Evolutionary conservation across 35 echinoderm and acorn worm species (phyloP), one percentile per base, ranked within the genome.

Genomic region (Eucidaris tribuloides): DNA sequence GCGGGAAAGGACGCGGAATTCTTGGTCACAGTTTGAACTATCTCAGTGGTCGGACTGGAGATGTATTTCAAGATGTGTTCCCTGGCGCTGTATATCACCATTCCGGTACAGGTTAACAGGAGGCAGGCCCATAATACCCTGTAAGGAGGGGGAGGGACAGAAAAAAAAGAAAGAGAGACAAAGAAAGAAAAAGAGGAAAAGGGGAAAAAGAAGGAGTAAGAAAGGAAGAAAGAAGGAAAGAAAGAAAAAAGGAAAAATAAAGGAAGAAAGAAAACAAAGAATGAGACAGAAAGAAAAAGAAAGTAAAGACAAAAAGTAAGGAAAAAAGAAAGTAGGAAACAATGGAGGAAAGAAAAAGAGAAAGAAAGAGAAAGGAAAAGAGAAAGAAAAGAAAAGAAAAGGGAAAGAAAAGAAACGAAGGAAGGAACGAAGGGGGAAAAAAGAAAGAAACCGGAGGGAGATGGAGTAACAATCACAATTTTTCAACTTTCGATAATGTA

Each of bases 51-150:
- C 35, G 32, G 18, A 14, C 79, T 20, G 29, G 79, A 7, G 3
- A 0, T 13, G 79, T 59, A 81, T 1, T 39, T 41, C 3, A 19
- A 33, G 22, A 81, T 37, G 55, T 41, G 50, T 29, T 36, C 28
- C 18, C 4, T 40, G 19, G 37, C 39, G 1, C 32, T 56, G 1
- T 61, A 39, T 18, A 61, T 20, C 18, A 81, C 28, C 23, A 62
- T 7, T 36, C 48, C 56, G 34, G 36, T 33, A 30, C 46, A 56
- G 14, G 55, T 34, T 18, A 81, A 6, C 56, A 81, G 18, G n/a
- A 62, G 22, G 48, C 48, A 62, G 5, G 61, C 30, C 79, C 79
- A 81, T 35, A 55, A 41, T 42, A 62, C 37, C 45, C 79, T 81
- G 50, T 1, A 58, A 81, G n/a, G n/a, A n/a, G n/a, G n/a, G n/a